A percentile compares a stretch with the other conserved stretches of the same genome.
Evolutionary conservation across 2,888 invertebrate genomes (phyloP).

Genomic region (Pristionchus maxplancki): DNA sequence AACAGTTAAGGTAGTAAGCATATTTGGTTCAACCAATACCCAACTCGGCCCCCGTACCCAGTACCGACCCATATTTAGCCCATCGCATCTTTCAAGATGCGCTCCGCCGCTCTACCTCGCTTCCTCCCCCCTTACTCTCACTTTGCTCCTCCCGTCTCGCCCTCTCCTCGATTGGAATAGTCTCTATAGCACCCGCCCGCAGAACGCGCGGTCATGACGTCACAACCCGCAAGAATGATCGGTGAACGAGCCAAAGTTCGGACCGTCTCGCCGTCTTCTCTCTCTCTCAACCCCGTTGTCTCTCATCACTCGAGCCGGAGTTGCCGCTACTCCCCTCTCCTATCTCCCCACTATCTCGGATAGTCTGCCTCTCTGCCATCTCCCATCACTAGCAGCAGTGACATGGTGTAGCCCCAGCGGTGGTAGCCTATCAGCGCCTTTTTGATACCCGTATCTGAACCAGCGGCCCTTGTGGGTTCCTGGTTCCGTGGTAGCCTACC

Average conservation of each 20-base stretch:
- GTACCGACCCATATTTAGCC: neutral
- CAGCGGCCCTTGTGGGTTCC: neutral
- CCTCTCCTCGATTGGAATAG: neutral
- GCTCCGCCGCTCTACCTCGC: neutral
- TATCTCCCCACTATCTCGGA: neutral
- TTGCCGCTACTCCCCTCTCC: neutral
- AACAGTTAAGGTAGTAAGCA: no score
- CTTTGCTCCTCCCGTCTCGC: neutral
- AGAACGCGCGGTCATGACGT: constrained; percentile 52
- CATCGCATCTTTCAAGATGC: constrained; percentile 28
- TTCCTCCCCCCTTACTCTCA: neutral
- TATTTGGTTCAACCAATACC: neutral
- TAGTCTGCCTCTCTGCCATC: neutral
- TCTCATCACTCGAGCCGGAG: neutral
- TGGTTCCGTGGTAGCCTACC: no score
- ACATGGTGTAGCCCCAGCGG: neutral
- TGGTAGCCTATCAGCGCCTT: neutral
- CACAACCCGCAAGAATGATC: constrained; percentile 45
- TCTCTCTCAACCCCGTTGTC: neutral
- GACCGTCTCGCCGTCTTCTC: neutral
- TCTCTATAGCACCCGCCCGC: constrained; percentile 9
- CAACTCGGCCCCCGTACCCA: neutral
- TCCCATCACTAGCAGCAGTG: neutral
- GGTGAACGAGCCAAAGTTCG: constrained; percentile 49
- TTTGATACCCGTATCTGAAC: neutral